phyloP scores from a whole-genome alignment of 2,888 invertebrate species.

The Tinea trinotella region DNA sequence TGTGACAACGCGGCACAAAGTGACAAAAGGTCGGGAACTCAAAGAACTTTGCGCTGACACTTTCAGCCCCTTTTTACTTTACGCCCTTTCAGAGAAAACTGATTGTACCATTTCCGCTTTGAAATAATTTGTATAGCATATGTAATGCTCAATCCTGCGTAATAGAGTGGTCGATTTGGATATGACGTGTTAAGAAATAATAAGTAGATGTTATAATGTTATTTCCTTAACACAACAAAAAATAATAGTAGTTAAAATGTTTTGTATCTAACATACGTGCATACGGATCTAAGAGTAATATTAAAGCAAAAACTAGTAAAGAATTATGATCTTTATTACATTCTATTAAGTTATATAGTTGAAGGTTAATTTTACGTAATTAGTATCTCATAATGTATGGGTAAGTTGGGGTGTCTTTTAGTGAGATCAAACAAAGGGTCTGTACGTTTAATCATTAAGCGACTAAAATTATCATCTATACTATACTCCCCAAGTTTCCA shows the following conservation, averaged over 20 bases:
- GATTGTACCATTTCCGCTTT: conserved; percentile 15
- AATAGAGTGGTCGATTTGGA: conserved; percentile 33
- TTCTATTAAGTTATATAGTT: background rate
- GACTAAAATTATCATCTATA: background rate
- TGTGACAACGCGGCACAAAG: conserved; percentile 30
- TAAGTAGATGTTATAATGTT: background rate
- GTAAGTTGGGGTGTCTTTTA: conserved; percentile 10
- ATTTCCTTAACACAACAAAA: background rate
- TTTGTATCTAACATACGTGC: background rate
- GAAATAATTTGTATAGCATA: conserved; percentile 15
- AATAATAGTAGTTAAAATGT: background rate
- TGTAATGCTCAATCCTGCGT: conserved; percentile 20
- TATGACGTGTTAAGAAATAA: background rate
- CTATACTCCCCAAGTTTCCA: background rate
- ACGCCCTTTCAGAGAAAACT: conserved; percentile 20
- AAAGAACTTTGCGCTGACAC: conserved; percentile 41
- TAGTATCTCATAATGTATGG: background rate
- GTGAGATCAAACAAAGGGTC: conserved; percentile 7
- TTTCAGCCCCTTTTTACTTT: conserved; percentile 34
- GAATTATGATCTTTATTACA: background rate
- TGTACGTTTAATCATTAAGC: conserved; percentile 4
- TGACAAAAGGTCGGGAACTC: conserved; percentile 35
- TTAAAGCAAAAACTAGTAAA: background rate
- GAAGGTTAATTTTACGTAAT: background rate
- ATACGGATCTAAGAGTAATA: background rate